Percentiles rank a stretch among this genome's conserved stretches.
phyloP scores from a whole-genome alignment of 1,140 invertebrate genomes.

The Drosophila murphyi region DNA sequence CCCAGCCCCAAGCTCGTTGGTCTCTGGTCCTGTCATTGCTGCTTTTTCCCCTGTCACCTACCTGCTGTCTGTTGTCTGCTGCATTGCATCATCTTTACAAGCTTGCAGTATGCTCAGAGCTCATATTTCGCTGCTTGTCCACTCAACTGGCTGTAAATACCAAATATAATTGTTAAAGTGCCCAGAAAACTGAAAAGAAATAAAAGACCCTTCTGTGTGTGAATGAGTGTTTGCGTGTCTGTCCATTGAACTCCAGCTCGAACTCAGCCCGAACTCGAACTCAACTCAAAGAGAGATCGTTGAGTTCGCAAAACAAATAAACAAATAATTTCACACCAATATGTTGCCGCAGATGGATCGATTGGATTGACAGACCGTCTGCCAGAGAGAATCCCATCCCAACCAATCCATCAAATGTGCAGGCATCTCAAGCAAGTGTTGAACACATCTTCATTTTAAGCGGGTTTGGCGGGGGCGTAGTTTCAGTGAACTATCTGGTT shows the following conservation, averaged over 20 bases:
- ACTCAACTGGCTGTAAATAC: conserved; percentile 68
- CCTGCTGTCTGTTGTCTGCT: conserved; percentile 6
- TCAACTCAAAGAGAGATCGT: conserved; percentile 61
- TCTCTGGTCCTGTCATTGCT: conserved; percentile 49
- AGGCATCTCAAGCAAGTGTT: conserved; percentile 57
- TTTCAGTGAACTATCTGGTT: neutral
- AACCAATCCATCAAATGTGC: conserved; percentile 54
- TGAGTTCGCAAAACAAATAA: conserved; percentile 59
- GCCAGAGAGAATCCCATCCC: neutral
- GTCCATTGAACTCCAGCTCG: conserved; percentile 67
- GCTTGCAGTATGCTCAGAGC: conserved; percentile 28
- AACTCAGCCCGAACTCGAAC: conserved; percentile 38
- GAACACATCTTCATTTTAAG: conserved; percentile 41
- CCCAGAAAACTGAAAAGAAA: conserved; percentile 73
- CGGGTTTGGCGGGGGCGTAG: neutral
- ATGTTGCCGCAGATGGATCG: conserved; percentile 34
- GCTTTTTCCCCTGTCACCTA: conserved; percentile 9
- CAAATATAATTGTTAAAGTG: conserved; percentile 81
- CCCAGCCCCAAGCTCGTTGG: conserved; percentile 13
- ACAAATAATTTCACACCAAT: conserved; percentile 72
- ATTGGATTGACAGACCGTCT: conserved; percentile 19
- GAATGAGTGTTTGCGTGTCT: conserved; percentile 7
- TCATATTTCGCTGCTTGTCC: conserved; percentile 61
- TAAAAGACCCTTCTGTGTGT: conserved; percentile 71
- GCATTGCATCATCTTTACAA: conserved; percentile 68